Base-by-base conservation (phyloP, 2,113 vertebrate species). In the Calyptomena viridis region DNA sequence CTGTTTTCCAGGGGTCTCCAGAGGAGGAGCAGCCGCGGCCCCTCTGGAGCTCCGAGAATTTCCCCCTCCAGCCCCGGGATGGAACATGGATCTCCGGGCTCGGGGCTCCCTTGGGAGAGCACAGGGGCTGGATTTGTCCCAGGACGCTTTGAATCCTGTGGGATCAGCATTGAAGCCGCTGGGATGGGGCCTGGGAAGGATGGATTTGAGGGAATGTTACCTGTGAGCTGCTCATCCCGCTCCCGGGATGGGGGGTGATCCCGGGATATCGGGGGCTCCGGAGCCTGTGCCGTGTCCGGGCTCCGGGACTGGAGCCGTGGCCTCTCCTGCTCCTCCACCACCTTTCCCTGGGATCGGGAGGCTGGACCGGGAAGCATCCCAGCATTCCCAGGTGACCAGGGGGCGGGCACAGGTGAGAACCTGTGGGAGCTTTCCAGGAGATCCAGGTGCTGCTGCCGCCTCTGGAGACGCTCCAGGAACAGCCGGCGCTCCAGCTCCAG, bases 61-160 rank as follows among this genome's bases (percentile, higher is more conserved):
- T 42, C 14, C 40, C 40, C 11, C 40, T 42, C 40, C 40, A 42
- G 40, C 40, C 40, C 40, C 14, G 40, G 40, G 40, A 23, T 25
- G 21, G 42, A 14, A 11, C 56, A 31, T 15, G 27, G 28, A 76
- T 12, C 44, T 2, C 3, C 15, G 31, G 42, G 6, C 42, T 33
- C 55, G 9, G 55, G 44, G 44, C 9, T 62, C 44, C 44, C 6
- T 14, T 25, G 14, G 74, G n/a, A 6, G 44, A 25, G n/a, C 28
- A 39, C 14, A 2, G 21, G 62, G 62, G 9, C 20, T 8, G 44
- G 44, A 11, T 11, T 5, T 25, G 44, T 31, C 27, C 28, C 17
- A 11, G 59, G 23, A n/a, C 10, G 2, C 0, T 9, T 5, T 6
- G 47, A 30, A 42, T 52, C 21, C 47, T 3, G 1, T 5, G 47